Evolutionary conservation across 2,888 invertebrate species (phyloP).

Genomic region (Habrosyne pyritoides): DNA sequence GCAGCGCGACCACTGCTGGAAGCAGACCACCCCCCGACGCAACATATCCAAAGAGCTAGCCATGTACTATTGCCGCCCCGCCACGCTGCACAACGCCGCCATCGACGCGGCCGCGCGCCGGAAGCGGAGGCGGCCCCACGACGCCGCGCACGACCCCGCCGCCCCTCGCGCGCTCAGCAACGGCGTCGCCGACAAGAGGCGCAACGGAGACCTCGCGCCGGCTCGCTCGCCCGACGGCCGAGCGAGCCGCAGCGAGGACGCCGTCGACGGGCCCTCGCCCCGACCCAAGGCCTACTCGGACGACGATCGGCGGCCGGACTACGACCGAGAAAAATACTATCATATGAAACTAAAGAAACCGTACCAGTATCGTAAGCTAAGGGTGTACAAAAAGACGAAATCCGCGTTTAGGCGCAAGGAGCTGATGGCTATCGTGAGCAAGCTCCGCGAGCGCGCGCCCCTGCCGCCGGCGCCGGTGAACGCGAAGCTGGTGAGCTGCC

Average conservation of each 20-base stretch:
- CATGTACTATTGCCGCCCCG: slow-evolving; percentile 87
- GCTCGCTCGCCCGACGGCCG: slow-evolving; percentile 42
- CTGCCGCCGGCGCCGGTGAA: slow-evolving; percentile 69
- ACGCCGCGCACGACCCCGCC: slow-evolving; percentile 56
- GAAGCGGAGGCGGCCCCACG: slow-evolving; percentile 88
- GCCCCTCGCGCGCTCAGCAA: slow-evolving; percentile 47
- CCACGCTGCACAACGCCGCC: slow-evolving; percentile 71
- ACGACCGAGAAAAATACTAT: slow-evolving; percentile 73
- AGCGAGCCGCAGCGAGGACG: slow-evolving; percentile 49
- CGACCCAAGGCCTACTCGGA: slow-evolving; percentile 44
- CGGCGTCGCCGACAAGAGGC: slow-evolving; percentile 56
- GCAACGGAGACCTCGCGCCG: slow-evolving; percentile 63
- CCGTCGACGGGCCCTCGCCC: slow-evolving; percentile 51
- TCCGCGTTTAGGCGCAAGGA: slow-evolving; percentile 61
- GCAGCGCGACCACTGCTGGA: slow-evolving; percentile 96
- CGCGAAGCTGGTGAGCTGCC: slow-evolving; percentile 71
- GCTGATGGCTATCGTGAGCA: slow-evolving; percentile 60
- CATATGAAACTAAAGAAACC: slow-evolving; percentile 81
- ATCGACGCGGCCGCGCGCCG: slow-evolving; percentile 70
- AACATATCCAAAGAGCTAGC: slow-evolving; percentile 89
- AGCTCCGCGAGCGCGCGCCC: slow-evolving; percentile 67
- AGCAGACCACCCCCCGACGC: slow-evolving; percentile 90
- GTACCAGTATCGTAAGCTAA: slow-evolving; percentile 78
- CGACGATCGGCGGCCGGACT: slow-evolving; percentile 64
- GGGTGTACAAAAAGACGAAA: slow-evolving; percentile 76